These are phyloP conservation scores for Asobara japonica DNA, from an alignment of 1,140 invertebrate genomes.

Conservation along the genomic window DNA sequence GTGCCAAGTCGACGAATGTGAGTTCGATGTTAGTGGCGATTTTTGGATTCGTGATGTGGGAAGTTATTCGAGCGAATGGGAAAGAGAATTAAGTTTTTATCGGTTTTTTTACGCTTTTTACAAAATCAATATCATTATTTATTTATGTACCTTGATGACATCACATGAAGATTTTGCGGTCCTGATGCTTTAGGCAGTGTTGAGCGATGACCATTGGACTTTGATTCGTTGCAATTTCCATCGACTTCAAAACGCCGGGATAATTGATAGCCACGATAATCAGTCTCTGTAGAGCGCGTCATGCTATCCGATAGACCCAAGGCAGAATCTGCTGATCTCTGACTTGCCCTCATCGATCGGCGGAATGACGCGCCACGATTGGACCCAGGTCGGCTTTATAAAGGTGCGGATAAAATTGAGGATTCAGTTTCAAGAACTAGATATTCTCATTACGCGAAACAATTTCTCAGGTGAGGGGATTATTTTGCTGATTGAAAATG, in stretches of 20 bases:
- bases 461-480: no score
- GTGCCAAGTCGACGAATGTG: no score
- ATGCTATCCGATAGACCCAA: slow-evolving; percentile 67
- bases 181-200: slow-evolving; percentile 17
- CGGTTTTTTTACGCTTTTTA: no score
- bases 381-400: slow-evolving; percentile 4
- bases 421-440: background rate
- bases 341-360: slow-evolving; percentile 75
- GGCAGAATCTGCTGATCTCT: slow-evolving; percentile 74
- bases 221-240: slow-evolving; percentile 4
- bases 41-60: no score
- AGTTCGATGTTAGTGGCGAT: no score
- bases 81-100: no score
- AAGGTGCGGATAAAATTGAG: background rate
- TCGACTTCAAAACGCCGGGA: slow-evolving; percentile 25
- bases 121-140: no score
- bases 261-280: slow-evolving; percentile 60
- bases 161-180: slow-evolving; percentile 23
- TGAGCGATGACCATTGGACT: background rate
- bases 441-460: no score
- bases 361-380: slow-evolving; percentile 67
- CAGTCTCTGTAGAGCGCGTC: slow-evolving; percentile 70
- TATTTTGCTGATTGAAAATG: no score
- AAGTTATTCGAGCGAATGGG: no score
- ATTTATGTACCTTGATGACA: no score